Evolutionary conservation across 2,113 vertebrate species (phyloP), one percentile per base, ranked within the genome.

Genomic region (Morphnarchus princeps): DNA sequence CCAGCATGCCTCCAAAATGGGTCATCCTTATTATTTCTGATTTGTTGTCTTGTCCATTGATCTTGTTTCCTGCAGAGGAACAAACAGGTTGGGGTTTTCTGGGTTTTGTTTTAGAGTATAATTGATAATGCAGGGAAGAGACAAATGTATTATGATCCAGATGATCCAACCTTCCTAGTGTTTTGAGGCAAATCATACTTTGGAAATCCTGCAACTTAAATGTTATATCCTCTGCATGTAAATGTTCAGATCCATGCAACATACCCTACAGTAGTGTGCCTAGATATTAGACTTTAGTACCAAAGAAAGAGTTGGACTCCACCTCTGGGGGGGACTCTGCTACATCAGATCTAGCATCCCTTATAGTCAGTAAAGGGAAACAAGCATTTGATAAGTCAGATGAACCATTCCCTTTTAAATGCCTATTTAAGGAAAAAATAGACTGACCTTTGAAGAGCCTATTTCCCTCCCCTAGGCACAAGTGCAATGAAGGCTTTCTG

Each of bases 1-100:
- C 99, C 98, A 1, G 91, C 70, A 66, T 99, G 99, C 88, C 95
- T 98, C 99, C 99, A 99, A 94, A 99, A 98, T 8, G 99, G 98
- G 80, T 99, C 98, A 6, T 97, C 59, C 82, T 97, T 97, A 87
- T 98, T 97, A 63, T 96, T 74, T 95, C 98, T 98, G 73, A 99
- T 98, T 89, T 99, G 98, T 73, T 98, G 57, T 88, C 98, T 98
- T 86, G 98, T 97, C 99, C 99, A 99, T 0, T 96, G 45, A 73
- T 99, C 98, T 98, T 99, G 99, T 85, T 98, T 97, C 90, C 99
- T 99, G 97, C 54, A n/a, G 89, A 91, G 77, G 96, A 97, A 97
- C 88, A 85, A 90, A 93, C 38, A 97, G 62, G 84, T 95, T 93
- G 92, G 79, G n/a, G 38, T 43, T 96, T 93, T 95, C 92, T 93